phyloP scores from a whole-genome alignment of 2,888 invertebrate genomes.

The Troilus luridus region DNA sequence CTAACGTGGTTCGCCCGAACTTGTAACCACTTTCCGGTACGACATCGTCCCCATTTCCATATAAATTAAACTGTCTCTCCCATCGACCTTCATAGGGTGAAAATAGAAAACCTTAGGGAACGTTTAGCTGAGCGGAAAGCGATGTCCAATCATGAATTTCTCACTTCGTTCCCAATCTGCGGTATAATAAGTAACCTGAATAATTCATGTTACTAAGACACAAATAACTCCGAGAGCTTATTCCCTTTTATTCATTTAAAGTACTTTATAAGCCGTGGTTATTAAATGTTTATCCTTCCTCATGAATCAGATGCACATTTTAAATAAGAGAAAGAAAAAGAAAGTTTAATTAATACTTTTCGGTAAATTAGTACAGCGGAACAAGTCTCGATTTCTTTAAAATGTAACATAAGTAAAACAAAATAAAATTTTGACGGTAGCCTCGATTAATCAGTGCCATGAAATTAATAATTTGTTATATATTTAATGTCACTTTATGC shows the following conservation, averaged over 20 bases:
- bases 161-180: background rate
- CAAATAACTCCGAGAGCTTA: background rate
- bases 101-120: background rate
- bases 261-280: background rate
- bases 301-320: too few relatives aligned
- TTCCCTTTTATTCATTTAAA: background rate
- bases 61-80: conserved; percentile 34
- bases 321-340: too few relatives aligned
- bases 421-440: too few relatives aligned
- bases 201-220: background rate
- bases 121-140: background rate
- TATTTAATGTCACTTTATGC: too few relatives aligned
- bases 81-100: background rate
- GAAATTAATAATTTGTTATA: too few relatives aligned
- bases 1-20: background rate
- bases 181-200: background rate
- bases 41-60: conserved; percentile 29
- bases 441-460: too few relatives aligned
- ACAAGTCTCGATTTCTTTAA: too few relatives aligned
- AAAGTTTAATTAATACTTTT: too few relatives aligned
- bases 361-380: too few relatives aligned
- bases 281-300: background rate
- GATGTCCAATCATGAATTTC: background rate
- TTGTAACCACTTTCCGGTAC: conserved; percentile 21
- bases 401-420: too few relatives aligned